phyloP scores from a whole-genome alignment of 2,797 vertebrate genomes.

The Percopsis omiscomaycus region DNA sequence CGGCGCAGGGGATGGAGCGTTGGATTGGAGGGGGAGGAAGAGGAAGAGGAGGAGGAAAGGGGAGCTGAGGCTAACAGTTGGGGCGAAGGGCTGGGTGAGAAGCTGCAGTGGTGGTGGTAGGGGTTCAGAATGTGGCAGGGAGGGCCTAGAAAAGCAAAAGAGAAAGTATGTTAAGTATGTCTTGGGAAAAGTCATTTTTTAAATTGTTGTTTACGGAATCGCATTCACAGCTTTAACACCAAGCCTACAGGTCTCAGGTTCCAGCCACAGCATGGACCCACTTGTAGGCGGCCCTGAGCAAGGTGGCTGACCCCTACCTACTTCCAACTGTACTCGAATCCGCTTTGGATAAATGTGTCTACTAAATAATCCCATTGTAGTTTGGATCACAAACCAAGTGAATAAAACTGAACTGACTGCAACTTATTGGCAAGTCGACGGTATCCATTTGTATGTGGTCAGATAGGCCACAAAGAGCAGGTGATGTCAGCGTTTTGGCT shows the following conservation, averaged over 20 bases:
- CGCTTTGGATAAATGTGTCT: too few species aligned
- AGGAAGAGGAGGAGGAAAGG: background rate
- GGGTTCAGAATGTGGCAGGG: background rate
- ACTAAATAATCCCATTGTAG: too few species aligned
- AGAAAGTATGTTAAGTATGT: background rate
- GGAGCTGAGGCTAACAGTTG: background rate
- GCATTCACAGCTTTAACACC: too few species aligned
- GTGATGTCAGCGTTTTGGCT: background rate
- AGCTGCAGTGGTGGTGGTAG: background rate
- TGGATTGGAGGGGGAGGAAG: background rate
- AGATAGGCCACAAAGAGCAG: background rate
- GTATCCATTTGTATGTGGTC: background rate
- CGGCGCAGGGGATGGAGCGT: slow-evolving; percentile 2
- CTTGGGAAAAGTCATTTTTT: too few species aligned
- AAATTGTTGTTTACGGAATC: too few species aligned
- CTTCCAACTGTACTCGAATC: too few species aligned
- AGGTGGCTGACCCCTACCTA: too few species aligned
- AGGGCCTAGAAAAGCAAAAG: background rate
- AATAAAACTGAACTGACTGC: too few species aligned
- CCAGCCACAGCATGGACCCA: too few species aligned
- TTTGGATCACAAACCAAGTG: too few species aligned
- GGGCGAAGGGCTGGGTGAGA: background rate
- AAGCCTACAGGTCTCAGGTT: too few species aligned
- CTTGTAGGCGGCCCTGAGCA: too few species aligned
- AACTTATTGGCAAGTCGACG: background rate